Conservation (phyloP, 2,113 vertebrate species). For the Vidua chalybeata region DNA sequence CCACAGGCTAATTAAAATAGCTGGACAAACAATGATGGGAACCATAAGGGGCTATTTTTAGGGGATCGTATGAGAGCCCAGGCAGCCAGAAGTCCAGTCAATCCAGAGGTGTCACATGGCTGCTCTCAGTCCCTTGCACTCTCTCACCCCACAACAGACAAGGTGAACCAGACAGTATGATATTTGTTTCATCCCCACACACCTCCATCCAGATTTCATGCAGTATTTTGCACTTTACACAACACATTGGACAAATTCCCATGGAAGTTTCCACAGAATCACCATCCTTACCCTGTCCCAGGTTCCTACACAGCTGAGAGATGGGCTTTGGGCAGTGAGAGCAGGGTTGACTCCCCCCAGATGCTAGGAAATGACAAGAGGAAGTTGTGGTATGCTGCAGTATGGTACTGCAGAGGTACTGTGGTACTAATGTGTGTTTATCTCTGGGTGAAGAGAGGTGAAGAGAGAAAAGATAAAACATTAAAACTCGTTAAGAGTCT, state of each 20-base stretch:
- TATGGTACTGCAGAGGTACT: not conserved
- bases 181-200: not conserved
- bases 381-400: not conserved
- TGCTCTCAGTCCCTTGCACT: not conserved
- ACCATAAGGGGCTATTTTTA: conserved; percentile 57
- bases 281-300: not conserved
- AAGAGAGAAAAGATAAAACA: not conserved
- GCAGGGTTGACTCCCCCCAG: not conserved
- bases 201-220: not conserved
- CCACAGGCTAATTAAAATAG: conserved; percentile 46
- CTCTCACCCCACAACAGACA: not conserved
- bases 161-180: not conserved
- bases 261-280: not conserved
- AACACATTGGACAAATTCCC: not conserved
- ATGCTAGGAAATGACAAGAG: not conserved
- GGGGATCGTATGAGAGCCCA: conserved; percentile 24
- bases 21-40: conserved; percentile 18
- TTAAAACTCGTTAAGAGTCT: not conserved
- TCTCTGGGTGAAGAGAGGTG: not conserved
- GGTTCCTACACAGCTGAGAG: not conserved
- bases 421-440: not conserved
- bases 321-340: not conserved
- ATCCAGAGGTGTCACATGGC: conserved; percentile 22
- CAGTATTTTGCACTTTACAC: not conserved
- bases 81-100: not conserved